Evolutionary conservation across 1,140 invertebrate species (phyloP).

Genomic region (Drosophila micromelanica): DNA sequence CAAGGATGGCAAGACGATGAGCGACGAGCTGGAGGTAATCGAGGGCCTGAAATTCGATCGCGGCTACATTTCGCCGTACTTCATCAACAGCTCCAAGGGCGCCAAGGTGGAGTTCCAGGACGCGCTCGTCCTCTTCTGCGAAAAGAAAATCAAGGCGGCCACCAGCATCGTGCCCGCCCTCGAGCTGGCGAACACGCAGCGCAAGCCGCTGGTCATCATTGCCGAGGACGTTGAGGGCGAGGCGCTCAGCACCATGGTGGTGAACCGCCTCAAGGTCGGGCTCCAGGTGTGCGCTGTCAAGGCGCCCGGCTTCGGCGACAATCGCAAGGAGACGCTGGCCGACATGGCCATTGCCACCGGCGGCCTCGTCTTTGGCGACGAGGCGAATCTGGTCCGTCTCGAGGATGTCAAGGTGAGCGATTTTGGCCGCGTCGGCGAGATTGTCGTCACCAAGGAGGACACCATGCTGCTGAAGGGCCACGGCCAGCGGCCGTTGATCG

Average conservation of each 20-base stretch:
- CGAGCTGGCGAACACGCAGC: slow-evolving; percentile 96
- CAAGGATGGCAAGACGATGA: slow-evolving; percentile 99
- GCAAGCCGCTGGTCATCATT: slow-evolving; percentile 97
- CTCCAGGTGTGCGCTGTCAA: slow-evolving; percentile 99
- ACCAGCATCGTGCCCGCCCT: slow-evolving; percentile 98
- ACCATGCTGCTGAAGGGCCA: slow-evolving; percentile 95
- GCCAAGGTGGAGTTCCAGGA: slow-evolving; percentile 99
- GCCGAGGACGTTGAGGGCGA: slow-evolving; percentile 99
- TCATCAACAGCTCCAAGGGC: slow-evolving; percentile 98
- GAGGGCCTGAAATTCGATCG: slow-evolving; percentile 99
- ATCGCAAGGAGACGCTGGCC: slow-evolving; percentile 97
- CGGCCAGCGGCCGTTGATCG: slow-evolving; percentile 94
- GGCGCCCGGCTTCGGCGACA: slow-evolving; percentile 99
- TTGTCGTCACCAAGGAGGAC: slow-evolving; percentile 99
- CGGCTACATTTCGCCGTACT: slow-evolving; percentile 99
- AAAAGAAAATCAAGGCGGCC: slow-evolving; percentile 99
- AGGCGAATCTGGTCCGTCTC: slow-evolving; percentile 97
- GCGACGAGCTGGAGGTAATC: slow-evolving; percentile 98
- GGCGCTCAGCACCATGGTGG: slow-evolving; percentile 97
- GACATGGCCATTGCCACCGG: slow-evolving; percentile 99
- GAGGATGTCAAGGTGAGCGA: slow-evolving; percentile 96
- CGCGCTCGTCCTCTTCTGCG: slow-evolving; percentile 95
- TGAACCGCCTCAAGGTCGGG: slow-evolving; percentile 98
- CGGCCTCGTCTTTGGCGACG: slow-evolving; percentile 99
- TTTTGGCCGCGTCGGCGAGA: slow-evolving; percentile 97